A percentile compares a stretch with the other conserved stretches of the same genome.
phyloP scores from a whole-genome alignment of 2,797 vertebrate species.

The Taeniopygia guttata region DNA sequence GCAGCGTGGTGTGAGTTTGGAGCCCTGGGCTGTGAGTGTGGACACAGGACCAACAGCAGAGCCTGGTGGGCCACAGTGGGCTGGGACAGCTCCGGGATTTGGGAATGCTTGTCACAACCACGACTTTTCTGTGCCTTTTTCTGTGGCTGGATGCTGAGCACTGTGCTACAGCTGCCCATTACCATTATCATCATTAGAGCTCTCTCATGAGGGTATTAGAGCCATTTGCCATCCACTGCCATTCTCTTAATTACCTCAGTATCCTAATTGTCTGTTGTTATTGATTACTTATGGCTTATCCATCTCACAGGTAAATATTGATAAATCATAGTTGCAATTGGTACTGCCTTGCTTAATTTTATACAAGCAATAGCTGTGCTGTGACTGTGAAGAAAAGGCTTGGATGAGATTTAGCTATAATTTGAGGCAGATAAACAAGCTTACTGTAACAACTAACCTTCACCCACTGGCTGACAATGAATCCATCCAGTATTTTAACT shows the following conservation, averaged over 20 bases:
- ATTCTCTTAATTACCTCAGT: not conserved
- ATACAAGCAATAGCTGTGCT: not conserved
- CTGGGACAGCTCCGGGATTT: not conserved
- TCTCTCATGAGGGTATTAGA: not conserved
- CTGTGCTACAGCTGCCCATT: not conserved
- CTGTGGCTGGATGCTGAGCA: not conserved
- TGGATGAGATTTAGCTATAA: not conserved
- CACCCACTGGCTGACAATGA: not conserved
- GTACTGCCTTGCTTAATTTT: not conserved
- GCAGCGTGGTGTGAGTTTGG: accelerated
- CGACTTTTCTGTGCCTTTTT: not conserved
- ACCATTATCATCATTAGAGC: not conserved
- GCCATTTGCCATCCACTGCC: not conserved
- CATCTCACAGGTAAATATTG: not conserved
- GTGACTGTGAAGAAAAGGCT: not conserved
- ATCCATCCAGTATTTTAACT: not conserved
- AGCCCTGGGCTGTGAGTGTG: too few species aligned
- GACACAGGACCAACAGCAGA: not conserved
- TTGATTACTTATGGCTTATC: not conserved
- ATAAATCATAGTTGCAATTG: not conserved
- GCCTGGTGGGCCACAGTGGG: not conserved
- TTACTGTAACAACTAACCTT: not conserved
- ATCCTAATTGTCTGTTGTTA: not conserved
- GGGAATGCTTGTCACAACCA: not conserved
- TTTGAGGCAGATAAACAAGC: not conserved